Evolutionary conservation across 1,140 invertebrate species (phyloP).

Genomic region (Drusus annulatus): DNA sequence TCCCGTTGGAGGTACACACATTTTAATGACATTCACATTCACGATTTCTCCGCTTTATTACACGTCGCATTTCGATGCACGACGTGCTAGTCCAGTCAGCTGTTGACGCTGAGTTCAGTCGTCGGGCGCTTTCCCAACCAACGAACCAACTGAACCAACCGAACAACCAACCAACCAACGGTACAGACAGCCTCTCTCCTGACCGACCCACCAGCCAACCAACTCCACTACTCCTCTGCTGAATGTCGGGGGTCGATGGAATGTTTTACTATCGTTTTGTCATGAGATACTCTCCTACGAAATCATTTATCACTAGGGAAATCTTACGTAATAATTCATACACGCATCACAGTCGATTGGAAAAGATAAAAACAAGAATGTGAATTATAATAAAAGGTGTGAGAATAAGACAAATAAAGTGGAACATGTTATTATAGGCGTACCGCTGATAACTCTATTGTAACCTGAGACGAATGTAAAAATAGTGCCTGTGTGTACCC

Average conservation of each 20-base stretch:
- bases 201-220: background rate
- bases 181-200: slow-evolving; percentile 5
- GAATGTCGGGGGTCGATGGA: slow-evolving; percentile 30
- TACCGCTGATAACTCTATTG: no score
- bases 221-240: background rate
- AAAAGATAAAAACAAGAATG: no score
- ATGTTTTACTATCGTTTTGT: background rate
- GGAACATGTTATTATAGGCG: no score
- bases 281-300: no score
- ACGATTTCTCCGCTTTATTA: slow-evolving; percentile 58
- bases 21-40: slow-evolving; percentile 55
- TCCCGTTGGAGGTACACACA: slow-evolving; percentile 19
- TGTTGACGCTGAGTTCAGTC: slow-evolving; percentile 10
- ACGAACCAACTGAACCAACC: no score
- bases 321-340: no score
- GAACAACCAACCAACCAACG: background rate
- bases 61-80: slow-evolving; percentile 45
- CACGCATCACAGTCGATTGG: no score
- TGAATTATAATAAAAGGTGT: no score
- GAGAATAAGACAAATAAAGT: no score
- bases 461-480: no score
- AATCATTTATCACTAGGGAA: no score
- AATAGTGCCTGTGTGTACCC: no score
- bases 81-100: slow-evolving; percentile 25
- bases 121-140: slow-evolving; percentile 41